Conservation (phyloP, 2,113 vertebrate species). For the Oncorhynchus clarkii region DNA sequence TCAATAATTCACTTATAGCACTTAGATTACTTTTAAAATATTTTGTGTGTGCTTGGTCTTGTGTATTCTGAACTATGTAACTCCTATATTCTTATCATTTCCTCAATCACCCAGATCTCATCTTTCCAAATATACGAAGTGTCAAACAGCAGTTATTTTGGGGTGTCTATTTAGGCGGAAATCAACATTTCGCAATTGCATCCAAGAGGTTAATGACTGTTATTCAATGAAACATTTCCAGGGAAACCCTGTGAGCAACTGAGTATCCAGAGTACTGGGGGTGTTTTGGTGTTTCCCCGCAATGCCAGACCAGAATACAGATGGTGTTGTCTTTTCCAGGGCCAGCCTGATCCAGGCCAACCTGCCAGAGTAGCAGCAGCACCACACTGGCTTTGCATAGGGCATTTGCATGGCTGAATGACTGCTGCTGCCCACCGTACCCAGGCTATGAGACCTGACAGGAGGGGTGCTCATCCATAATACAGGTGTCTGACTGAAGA, state of each 20-base stretch:
- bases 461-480: constrained; percentile 10
- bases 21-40: no score
- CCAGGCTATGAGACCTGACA: not conserved
- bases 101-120: no score
- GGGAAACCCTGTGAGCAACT: not conserved
- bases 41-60: no score
- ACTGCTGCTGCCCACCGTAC: not conserved
- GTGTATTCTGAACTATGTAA: no score
- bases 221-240: not conserved
- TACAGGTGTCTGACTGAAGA: not conserved
- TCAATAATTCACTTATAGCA: no score
- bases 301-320: not conserved
- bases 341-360: constrained; percentile 10
- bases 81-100: no score
- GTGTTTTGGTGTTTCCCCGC: not conserved
- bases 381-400: constrained; percentile 61
- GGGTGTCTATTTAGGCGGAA: no score
- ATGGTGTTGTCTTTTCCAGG: no score
- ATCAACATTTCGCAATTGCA: no score
- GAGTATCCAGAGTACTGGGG: not conserved
- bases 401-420: constrained; percentile 61
- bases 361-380: constrained; percentile 4
- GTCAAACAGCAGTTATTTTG: no score
- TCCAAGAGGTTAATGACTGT: not conserved
- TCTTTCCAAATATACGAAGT: no score